Evolutionary conservation across 2,888 invertebrate species (phyloP), one percentile per base, ranked within the genome.

Genomic region (Machimus atricapillus): DNA sequence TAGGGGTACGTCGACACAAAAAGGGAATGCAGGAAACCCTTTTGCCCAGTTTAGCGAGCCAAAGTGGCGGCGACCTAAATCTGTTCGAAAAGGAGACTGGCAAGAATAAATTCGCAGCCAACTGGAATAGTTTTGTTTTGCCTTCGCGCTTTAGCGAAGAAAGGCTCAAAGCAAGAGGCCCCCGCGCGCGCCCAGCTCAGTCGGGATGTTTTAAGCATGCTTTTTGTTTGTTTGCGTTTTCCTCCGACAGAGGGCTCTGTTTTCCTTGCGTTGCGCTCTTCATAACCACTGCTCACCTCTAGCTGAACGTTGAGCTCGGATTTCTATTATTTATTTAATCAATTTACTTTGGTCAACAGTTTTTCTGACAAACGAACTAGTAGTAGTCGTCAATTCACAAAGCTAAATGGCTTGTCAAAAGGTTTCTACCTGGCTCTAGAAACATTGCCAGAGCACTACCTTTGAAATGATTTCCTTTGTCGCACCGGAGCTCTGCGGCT

Each of bases 91-190:
- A 66, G 66, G 40, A 73, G 73, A 40, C 19, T 66, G 43, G 27
- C 14, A 73, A 31, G 40, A 66, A 83, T 66, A 37, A 66, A 66
- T 34, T 66, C 40, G 83, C 83, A 83, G 16, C 83, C 83, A 83
- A 43, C 83, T 83, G 83, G 83, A 83, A 83, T 83, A 83, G 83
- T 83, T 66, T 83, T 81, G 81, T 81, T 81, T 81, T 81, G 81
- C 81, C 6, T 34, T 81, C 81, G 81, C 81, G 81, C 81, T 81
- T 81, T 81, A 56, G 46, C 34, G 81, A 81, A 81, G 46, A 81
- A 40, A 52, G 43, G 56, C 31, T 81, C 81, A 81, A 81, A 81
- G 81, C 81, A 81, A 81, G 81, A 56, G 81, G n/a, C 43, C 23
- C 27, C 16, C 7, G 27, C 56, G 46, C 46, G 12, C 37, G 19